These are phyloP conservation scores for Agonopterix alstromeriana DNA, from an alignment of 2,888 invertebrate species.

Conservation along the genomic window DNA sequence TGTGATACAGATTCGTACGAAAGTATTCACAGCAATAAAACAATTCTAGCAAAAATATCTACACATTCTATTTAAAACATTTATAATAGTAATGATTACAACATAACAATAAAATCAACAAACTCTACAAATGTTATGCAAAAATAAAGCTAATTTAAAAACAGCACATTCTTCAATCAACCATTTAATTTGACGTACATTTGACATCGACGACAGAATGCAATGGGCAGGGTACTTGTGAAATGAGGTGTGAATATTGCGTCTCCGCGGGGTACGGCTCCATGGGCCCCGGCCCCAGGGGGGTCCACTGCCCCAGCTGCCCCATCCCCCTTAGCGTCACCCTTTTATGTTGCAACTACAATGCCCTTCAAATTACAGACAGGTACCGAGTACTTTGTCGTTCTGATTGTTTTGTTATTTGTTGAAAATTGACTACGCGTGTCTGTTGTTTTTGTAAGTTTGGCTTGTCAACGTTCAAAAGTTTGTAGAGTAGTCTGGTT, in stretches of 20 bases:
- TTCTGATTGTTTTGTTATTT: slow-evolving; percentile 29
- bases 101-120: no score
- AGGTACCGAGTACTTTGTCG: slow-evolving; percentile 44
- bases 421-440: slow-evolving; percentile 35
- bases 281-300: slow-evolving; percentile 34
- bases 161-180: slow-evolving; percentile 18
- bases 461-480: not conserved
- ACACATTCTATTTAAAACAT: no score
- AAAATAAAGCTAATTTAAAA: slow-evolving; percentile 34
- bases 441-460: slow-evolving; percentile 13
- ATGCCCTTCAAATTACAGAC: slow-evolving; percentile 51
- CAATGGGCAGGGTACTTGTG: slow-evolving; percentile 57
- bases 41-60: no score
- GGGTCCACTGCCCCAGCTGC: slow-evolving; percentile 49
- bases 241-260: slow-evolving; percentile 77
- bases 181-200: slow-evolving; percentile 42
- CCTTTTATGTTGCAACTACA: slow-evolving; percentile 45
- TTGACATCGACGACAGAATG: slow-evolving; percentile 20
- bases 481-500: no score
- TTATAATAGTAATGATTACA: no score
- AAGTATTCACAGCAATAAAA: no score
- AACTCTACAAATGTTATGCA: slow-evolving; percentile 1
- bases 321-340: slow-evolving; percentile 26
- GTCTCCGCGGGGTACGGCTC: slow-evolving; percentile 52
- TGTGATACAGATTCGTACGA: no score